Conservation (phyloP, 2,113 vertebrate genomes). For the Vulpes vulpes region DNA sequence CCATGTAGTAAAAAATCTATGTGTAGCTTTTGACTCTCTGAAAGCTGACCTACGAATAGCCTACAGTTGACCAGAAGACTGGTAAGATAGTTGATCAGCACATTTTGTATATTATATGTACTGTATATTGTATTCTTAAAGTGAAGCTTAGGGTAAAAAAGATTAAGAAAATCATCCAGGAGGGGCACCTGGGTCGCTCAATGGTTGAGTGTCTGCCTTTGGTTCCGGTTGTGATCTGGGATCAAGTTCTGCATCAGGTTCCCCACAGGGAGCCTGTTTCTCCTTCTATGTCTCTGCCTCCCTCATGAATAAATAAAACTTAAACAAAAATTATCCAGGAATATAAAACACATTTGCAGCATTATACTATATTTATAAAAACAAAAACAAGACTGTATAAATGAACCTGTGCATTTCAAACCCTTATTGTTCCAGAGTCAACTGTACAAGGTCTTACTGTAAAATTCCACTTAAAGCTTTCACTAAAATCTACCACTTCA, state of each 20-base stretch:
- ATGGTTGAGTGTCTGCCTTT: no score
- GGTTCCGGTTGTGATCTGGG: no score
- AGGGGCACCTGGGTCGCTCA: neutral
- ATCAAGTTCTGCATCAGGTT: no score
- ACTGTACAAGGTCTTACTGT: neutral
- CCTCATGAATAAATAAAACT: no score
- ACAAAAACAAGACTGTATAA: neutral
- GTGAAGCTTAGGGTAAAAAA: neutral
- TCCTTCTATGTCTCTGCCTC: no score
- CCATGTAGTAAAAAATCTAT: neutral
- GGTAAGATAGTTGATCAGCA: neutral
- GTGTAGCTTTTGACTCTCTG: neutral
- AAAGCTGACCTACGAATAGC: neutral
- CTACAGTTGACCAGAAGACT: neutral
- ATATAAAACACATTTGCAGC: neutral
- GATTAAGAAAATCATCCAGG: neutral
- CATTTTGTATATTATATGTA: neutral
- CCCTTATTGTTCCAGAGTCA: neutral
- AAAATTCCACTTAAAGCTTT: slow-evolving; percentile 6
- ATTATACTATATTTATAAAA: neutral
- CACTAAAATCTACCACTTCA: neutral
- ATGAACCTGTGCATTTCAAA: neutral
- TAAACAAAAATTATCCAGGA: neutral
- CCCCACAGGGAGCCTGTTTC: no score
- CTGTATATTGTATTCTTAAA: neutral